Evolutionary conservation across 2,113 vertebrate species (phyloP).

Genomic region (Trochalopteron elliotii): DNA sequence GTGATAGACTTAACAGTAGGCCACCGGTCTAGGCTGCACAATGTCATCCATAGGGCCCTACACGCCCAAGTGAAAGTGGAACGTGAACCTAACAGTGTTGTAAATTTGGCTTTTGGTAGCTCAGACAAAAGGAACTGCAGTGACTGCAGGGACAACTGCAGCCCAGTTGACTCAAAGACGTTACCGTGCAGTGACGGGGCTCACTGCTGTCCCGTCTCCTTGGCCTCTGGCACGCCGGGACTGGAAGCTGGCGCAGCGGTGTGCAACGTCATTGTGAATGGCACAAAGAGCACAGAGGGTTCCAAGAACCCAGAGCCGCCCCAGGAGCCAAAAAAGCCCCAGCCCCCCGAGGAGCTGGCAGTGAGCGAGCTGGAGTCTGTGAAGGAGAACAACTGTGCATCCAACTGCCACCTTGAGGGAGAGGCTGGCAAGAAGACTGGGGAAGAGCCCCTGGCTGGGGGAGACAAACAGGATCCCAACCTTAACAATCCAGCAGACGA

Average conservation of each 20-base stretch:
- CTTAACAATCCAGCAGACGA: constrained; percentile 88
- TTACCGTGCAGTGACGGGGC: constrained; percentile 75
- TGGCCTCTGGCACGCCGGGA: constrained; percentile 72
- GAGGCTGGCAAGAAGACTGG: constrained; percentile 82
- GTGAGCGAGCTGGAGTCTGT: constrained; percentile 92
- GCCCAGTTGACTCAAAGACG: constrained; percentile 74
- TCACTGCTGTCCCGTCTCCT: constrained; percentile 72
- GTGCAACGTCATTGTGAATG: constrained; percentile 98
- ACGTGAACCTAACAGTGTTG: constrained; percentile 81
- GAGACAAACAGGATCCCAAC: constrained; percentile 88
- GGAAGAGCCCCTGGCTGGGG: constrained; percentile 82
- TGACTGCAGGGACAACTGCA: constrained; percentile 80
- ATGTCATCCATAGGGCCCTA: constrained; percentile 89
- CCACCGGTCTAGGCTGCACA: constrained; percentile 88
- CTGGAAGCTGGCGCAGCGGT: constrained; percentile 78
- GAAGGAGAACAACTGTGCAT: constrained; percentile 95
- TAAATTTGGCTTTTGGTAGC: constrained; percentile 77
- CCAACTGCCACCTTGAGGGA: constrained; percentile 82
- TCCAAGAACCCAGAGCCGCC: constrained; percentile 71
- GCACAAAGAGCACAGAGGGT: constrained; percentile 79
- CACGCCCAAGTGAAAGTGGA: constrained; percentile 89
- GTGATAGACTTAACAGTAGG: constrained; percentile 95
- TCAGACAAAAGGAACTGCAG: constrained; percentile 76
- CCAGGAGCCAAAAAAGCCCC: constrained; percentile 70
- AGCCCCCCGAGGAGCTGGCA: constrained; percentile 72